Evolutionary conservation across 92 coral and sea anemone genomes (phyloP), one percentile per base, ranked within the genome.

Genomic region (Porites lobata): DNA sequence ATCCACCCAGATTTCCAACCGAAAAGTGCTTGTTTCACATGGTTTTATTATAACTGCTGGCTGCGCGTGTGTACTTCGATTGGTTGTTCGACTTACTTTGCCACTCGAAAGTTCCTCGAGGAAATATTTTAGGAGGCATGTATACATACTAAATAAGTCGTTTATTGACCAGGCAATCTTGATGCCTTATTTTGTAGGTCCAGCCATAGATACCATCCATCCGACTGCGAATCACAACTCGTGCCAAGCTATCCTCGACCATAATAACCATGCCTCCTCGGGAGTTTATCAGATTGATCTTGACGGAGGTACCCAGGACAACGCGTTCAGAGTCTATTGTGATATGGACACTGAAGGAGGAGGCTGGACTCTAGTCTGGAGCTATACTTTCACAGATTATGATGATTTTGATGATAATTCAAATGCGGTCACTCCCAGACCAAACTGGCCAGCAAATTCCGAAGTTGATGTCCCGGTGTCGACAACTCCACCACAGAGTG

Each of bases 301-400:
- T 24, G 91, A 88, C 57, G 77, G 73, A 32, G 78, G 84, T 11
- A 67, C 84, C 85, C 77, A 72, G 38, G 82, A 57, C 82, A 83
- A 89, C 78, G 88, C 94, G 47, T 91, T 91, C 81, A 58, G 68
- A 59, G 94, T 76, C 21, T 83, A 81, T 74, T 91, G 94, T 65
- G 94, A 91, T 61, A 71, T 78, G 83, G 54, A 52, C 8, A 68
- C 73, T 15, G 73, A 65, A 10, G 90, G 80, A 17, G 94, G 92
- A 14, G 94, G 94, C 69, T 91, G 92, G 94, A 91, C 94, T 0
- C 22, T 91, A 17, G 94, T 87, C 10, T 87, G 85, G 88, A 73
- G 92, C 58, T 91, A 91, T 74, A 82, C 88, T 5, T 91, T 91
- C 51, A 87, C 89, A 13, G 6, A 83, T 14, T 62, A 62, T 24